A percentile compares a stretch with the other conserved stretches of the same genome.
Evolutionary conservation across 1,140 invertebrate species (phyloP).

Genomic region (Chrysoperla carnea): DNA sequence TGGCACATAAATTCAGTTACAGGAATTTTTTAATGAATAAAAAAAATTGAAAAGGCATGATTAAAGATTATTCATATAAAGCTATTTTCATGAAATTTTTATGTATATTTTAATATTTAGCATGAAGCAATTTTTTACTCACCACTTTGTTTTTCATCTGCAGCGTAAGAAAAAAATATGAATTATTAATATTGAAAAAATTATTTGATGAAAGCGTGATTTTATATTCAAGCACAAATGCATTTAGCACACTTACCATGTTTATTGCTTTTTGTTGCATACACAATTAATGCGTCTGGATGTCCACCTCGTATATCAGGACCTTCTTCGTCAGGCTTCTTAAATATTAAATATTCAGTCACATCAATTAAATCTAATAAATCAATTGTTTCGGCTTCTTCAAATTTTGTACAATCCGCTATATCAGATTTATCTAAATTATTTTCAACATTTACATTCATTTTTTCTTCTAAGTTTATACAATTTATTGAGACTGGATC

Average conservation of each 20-base stretch:
- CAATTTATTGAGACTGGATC: constrained; percentile 1
- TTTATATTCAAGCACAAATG: neutral
- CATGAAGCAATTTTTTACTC: constrained; percentile 8
- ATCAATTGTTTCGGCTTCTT: constrained; percentile 11
- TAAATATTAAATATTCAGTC: constrained; percentile 53
- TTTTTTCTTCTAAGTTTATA: neutral
- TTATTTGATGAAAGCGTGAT: neutral
- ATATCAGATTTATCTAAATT: neutral
- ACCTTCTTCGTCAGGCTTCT: constrained; percentile 62
- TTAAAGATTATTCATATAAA: too few relatives aligned
- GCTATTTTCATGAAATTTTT: too few relatives aligned
- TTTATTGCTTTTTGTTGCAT: constrained; percentile 82
- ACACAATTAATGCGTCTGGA: constrained; percentile 80
- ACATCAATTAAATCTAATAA: constrained; percentile 69
- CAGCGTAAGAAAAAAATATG: neutral
- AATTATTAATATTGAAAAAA: constrained; percentile 13
- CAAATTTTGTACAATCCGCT: constrained; percentile 2
- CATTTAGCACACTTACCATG: constrained; percentile 21
- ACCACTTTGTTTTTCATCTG: constrained; percentile 36
- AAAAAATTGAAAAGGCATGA: too few relatives aligned
- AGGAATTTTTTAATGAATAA: too few relatives aligned
- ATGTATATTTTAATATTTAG: too few relatives aligned
- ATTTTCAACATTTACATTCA: constrained; percentile 18
- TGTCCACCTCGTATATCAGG: constrained; percentile 79
- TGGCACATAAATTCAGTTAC: too few relatives aligned